These are phyloP conservation scores for Mylabris phalerata DNA, from an alignment of 1,140 invertebrate genomes.

Conservation along the genomic window DNA sequence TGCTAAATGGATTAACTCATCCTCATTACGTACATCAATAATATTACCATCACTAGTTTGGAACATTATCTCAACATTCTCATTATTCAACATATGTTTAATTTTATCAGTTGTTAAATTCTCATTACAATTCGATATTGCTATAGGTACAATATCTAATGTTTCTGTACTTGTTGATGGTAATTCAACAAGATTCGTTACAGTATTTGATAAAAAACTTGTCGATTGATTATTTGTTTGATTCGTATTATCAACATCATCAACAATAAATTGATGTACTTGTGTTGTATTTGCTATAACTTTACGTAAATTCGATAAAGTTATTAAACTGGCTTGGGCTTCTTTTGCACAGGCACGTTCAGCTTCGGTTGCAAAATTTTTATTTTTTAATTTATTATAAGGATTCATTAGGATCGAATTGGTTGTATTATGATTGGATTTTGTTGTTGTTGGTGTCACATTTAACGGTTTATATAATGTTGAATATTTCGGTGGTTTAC, in stretches of 20 bases:
- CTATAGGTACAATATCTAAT: constrained; percentile 7
- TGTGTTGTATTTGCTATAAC: constrained; percentile 32
- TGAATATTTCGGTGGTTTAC: constrained; percentile 30
- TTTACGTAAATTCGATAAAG: constrained; percentile 35
- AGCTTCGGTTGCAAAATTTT: constrained; percentile 30
- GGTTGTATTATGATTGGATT: constrained; percentile 4
- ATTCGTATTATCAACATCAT: constrained; percentile 34
- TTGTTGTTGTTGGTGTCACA: constrained; percentile 4
- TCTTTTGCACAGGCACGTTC: constrained; percentile 38
- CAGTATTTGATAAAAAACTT: constrained; percentile 33
- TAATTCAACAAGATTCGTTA: background rate
- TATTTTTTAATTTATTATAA: constrained; percentile 14
- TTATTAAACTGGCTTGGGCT: constrained; percentile 34
- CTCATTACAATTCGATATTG: background rate
- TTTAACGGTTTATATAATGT: constrained; percentile 19
- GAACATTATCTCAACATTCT: constrained; percentile 36
- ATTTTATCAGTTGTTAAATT: constrained; percentile 30
- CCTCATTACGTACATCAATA: constrained; percentile 33
- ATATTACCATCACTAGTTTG: constrained; percentile 36
- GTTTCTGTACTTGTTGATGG: background rate
- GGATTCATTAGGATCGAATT: constrained; percentile 1
- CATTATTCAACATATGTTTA: constrained; percentile 28
- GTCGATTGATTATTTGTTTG: constrained; percentile 26
- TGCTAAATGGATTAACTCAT: constrained; percentile 30
- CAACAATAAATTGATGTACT: constrained; percentile 33